Evolutionary conservation across 2,888 invertebrate genomes (phyloP).

Genomic region (Conomelus anceps): DNA sequence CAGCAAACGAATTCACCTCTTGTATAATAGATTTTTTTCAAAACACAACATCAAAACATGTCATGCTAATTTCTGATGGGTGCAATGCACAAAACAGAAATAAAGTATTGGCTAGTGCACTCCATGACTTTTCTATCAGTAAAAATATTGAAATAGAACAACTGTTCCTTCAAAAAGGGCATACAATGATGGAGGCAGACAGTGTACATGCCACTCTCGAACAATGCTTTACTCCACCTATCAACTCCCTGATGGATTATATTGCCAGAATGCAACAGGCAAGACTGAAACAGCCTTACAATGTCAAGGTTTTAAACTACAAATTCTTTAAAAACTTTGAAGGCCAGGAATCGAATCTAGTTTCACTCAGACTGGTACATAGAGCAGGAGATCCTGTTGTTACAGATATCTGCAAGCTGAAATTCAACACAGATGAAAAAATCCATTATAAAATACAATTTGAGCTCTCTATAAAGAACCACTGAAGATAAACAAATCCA

Average conservation of each 20-base stretch:
- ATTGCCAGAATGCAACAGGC: constrained; percentile 18
- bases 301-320: constrained; percentile 20
- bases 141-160: constrained; percentile 33
- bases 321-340: constrained; percentile 15
- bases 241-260: constrained; percentile 20
- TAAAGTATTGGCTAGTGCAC: constrained; percentile 34
- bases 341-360: not conserved
- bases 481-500: not conserved
- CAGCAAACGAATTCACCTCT: constrained; percentile 30
- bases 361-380: constrained; percentile 15
- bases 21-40: constrained; percentile 29
- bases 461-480: too few relatives aligned
- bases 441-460: not conserved
- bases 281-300: constrained; percentile 20
- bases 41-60: constrained; percentile 25
- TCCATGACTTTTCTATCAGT: constrained; percentile 33
- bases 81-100: constrained; percentile 37
- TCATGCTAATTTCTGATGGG: constrained; percentile 36
- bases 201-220: constrained; percentile 40
- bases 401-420: not conserved
- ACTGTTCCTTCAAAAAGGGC: constrained; percentile 38
- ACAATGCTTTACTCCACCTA: constrained; percentile 33
- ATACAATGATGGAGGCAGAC: constrained; percentile 40
- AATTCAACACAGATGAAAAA: not conserved
- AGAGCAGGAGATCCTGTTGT: not conserved